A percentile compares a stretch with the other conserved stretches of the same genome.
These are phyloP conservation scores for Candoia aspera DNA, from an alignment of 2,113 vertebrate genomes.

Conservation along the genomic window DNA sequence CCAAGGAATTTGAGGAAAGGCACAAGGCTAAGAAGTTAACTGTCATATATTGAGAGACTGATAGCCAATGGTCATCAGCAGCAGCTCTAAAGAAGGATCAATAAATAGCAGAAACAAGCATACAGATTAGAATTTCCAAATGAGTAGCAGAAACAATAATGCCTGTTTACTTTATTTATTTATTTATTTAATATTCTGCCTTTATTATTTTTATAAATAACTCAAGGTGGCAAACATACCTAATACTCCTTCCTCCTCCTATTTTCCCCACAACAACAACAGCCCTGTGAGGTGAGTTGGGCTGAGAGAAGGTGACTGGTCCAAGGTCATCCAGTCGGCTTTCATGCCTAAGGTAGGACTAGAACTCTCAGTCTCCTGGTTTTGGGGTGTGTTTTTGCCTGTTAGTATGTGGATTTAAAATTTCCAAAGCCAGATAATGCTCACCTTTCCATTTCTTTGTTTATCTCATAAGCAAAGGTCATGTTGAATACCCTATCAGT, in stretches of 20 bases:
- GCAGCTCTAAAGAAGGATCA: neutral
- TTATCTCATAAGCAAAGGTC: conserved; percentile 4
- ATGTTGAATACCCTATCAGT: neutral
- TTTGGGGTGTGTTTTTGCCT: neutral
- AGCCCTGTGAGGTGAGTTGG: too few relatives aligned
- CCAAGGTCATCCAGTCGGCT: too few relatives aligned
- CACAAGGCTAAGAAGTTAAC: neutral
- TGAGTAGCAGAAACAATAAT: neutral
- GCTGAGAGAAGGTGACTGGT: too few relatives aligned
- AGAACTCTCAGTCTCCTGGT: too few relatives aligned
- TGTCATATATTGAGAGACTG: neutral
- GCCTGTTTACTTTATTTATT: neutral
- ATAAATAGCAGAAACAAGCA: neutral
- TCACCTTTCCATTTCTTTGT: neutral
- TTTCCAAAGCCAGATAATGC: neutral
- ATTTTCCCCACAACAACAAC: too few relatives aligned
- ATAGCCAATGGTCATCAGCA: neutral
- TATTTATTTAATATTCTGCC: too few relatives aligned
- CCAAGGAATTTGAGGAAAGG: neutral
- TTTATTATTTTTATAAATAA: too few relatives aligned
- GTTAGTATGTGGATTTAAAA: neutral
- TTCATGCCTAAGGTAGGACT: too few relatives aligned
- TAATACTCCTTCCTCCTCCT: too few relatives aligned
- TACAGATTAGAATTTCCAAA: neutral
- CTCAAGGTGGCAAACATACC: too few relatives aligned